phyloP scores from a whole-genome alignment of 2,888 invertebrate genomes.

The Erebia aethiops region DNA sequence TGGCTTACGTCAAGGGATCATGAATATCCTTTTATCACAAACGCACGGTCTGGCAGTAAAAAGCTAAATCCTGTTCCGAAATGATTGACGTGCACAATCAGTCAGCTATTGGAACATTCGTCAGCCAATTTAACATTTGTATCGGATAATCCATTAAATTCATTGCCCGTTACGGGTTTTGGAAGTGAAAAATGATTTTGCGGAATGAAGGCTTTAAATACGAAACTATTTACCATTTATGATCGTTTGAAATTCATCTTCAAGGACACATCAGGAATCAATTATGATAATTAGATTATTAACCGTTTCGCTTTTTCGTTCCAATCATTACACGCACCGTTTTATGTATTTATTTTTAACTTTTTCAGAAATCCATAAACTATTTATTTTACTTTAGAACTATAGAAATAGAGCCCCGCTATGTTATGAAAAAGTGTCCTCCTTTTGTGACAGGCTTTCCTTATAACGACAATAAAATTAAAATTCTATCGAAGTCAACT shows the following conservation, averaged over 20 bases:
- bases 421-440: background rate
- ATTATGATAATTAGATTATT: slow-evolving; percentile 3
- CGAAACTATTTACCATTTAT: slow-evolving; percentile 27
- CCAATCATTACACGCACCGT: background rate
- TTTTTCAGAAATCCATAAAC: background rate
- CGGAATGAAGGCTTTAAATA: slow-evolving; percentile 26
- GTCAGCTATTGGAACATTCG: slow-evolving; percentile 22
- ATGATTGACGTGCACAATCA: slow-evolving; percentile 35
- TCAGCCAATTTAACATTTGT: slow-evolving; percentile 28
- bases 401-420: background rate
- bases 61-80: slow-evolving; percentile 26
- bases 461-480: slow-evolving; percentile 11
- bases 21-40: slow-evolving; percentile 5
- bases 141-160: slow-evolving; percentile 30
- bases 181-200: slow-evolving; percentile 32
- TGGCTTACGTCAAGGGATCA: background rate
- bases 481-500: slow-evolving; percentile 13
- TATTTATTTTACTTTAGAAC: background rate
- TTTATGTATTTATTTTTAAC: background rate
- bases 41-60: slow-evolving; percentile 4
- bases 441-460: background rate
- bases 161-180: slow-evolving; percentile 28
- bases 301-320: background rate
- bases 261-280: slow-evolving; percentile 12
- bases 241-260: slow-evolving; percentile 1